phyloP scores from a whole-genome alignment of 2,113 vertebrate species.

The Ciconia maguari region DNA sequence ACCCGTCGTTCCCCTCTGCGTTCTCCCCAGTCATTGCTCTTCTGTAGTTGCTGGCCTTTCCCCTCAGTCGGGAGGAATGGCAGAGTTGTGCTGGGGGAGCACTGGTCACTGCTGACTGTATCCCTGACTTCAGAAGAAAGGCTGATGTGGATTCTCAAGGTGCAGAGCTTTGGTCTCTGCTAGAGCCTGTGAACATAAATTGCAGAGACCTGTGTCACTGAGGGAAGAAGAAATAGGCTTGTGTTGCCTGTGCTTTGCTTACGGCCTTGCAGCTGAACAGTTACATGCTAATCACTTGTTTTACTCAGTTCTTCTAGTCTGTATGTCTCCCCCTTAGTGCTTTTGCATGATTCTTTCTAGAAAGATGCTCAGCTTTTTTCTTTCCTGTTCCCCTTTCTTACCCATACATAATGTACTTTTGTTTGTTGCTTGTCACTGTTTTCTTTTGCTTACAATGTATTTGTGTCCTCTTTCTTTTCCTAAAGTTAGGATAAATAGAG shows the following conservation, averaged over 20 bases:
- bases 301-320: neutral
- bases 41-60: neutral
- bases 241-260: neutral
- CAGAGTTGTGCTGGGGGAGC: neutral
- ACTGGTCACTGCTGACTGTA: neutral
- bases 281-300: neutral
- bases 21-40: neutral
- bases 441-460: neutral
- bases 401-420: no score
- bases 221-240: neutral
- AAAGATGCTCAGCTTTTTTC: neutral
- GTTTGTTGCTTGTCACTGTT: neutral
- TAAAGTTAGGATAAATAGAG: neutral
- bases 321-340: neutral
- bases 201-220: neutral
- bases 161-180: neutral
- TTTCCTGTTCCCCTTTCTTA: neutral
- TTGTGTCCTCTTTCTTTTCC: neutral
- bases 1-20: rapidly evolving
- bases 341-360: neutral
- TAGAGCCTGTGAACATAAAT: neutral
- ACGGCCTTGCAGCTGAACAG: neutral
- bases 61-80: neutral
- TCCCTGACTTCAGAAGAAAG: neutral
- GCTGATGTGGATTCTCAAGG: neutral